These are phyloP conservation scores for Thereva unica DNA, from an alignment of 2,888 invertebrate genomes.

Conservation along the genomic window DNA sequence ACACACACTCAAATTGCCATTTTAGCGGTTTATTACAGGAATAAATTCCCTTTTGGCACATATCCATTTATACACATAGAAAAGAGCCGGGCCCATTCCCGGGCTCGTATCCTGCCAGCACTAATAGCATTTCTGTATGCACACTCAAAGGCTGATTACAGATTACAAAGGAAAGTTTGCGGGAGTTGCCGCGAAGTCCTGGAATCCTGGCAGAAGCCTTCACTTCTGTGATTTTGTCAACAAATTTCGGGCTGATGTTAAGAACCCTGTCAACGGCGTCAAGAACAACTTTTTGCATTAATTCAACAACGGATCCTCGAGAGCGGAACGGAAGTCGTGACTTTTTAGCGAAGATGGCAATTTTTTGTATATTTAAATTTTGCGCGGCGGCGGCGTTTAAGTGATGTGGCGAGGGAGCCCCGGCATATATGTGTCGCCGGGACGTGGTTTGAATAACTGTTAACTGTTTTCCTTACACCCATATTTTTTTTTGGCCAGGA, in stretches of 20 bases:
- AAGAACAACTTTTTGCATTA: constrained; percentile 27
- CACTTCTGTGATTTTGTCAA: constrained; percentile 8
- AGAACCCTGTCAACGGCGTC: constrained; percentile 16
- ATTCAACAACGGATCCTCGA: constrained; percentile 11
- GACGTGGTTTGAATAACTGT: too few relatives aligned
- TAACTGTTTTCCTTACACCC: too few relatives aligned
- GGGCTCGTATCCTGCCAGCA: too few relatives aligned
- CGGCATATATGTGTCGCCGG: too few relatives aligned
- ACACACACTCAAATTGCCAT: constrained; percentile 30
- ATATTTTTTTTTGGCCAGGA: too few relatives aligned
- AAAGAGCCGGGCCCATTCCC: too few relatives aligned
- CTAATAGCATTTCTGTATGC: not conserved
- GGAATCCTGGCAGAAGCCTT: not conserved
- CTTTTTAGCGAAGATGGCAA: not conserved
- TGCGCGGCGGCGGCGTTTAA: too few relatives aligned
- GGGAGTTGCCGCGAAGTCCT: not conserved
- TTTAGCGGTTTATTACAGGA: constrained; percentile 27
- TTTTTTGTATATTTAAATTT: too few relatives aligned
- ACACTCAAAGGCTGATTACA: constrained; percentile 21
- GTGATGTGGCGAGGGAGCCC: too few relatives aligned
- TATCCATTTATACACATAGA: too few relatives aligned
- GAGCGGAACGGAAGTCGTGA: constrained; percentile 12
- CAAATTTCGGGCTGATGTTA: constrained; percentile 19
- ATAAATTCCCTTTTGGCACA: constrained; percentile 21
- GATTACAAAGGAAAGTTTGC: not conserved